A percentile compares a stretch with the other conserved stretches of the same genome.
Conservation (phyloP, 2,888 invertebrate species). For the Drosophila trichaetosa region DNA sequence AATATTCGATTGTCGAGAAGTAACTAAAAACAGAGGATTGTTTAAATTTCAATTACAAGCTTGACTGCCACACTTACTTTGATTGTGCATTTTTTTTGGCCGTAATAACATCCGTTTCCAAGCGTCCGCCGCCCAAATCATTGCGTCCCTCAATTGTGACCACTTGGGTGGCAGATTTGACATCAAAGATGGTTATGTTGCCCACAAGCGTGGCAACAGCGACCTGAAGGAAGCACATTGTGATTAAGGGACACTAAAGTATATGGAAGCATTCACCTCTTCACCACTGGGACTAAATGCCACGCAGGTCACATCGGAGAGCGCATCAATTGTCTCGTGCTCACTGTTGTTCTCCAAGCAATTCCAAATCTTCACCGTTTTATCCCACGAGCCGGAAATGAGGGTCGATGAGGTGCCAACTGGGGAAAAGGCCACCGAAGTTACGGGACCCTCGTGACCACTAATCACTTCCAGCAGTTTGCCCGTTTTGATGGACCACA, state of each 20-base stretch:
- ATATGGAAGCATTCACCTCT: constrained; percentile 86
- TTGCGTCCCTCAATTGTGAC: constrained; percentile 94
- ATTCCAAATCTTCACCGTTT: constrained; percentile 96
- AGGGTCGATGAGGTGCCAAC: constrained; percentile 89
- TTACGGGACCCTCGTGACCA: constrained; percentile 97
- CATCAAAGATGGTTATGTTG: constrained; percentile 92
- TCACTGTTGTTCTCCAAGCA: constrained; percentile 92
- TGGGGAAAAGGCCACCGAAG: constrained; percentile 92
- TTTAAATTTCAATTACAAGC: background rate
- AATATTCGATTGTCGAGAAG: constrained; percentile 96
- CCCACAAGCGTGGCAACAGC: constrained; percentile 97
- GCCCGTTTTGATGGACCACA: constrained; percentile 98
- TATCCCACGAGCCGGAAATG: constrained; percentile 97
- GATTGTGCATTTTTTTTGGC: constrained; percentile 93
- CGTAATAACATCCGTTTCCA: constrained; percentile 93
- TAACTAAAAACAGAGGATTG: constrained; percentile 87
- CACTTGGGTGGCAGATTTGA: constrained; percentile 89
- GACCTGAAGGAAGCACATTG: constrained; percentile 85
- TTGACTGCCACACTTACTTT: constrained; percentile 88
- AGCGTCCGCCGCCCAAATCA: constrained; percentile 94
- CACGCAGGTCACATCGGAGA: constrained; percentile 93
- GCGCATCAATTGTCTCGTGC: constrained; percentile 92
- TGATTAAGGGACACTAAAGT: background rate
- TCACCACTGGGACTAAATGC: constrained; percentile 95
- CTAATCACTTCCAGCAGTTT: constrained; percentile 94